Percentiles rank a stretch among this genome's conserved stretches.
Conservation (phyloP, 2,888 invertebrate species). For the Ephialtes manifestator region DNA sequence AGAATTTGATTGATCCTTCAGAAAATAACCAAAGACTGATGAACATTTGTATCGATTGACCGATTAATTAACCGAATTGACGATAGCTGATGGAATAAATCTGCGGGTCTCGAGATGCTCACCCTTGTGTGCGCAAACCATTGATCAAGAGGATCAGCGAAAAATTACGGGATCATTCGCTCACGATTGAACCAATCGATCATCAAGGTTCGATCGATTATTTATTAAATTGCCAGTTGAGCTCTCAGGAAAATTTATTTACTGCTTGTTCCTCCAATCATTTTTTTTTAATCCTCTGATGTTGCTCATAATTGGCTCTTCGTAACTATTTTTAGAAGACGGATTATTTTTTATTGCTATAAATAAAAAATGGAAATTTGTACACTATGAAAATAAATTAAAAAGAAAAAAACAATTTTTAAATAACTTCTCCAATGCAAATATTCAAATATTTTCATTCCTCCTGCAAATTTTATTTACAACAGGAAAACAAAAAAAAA, state of each 20-base stretch:
- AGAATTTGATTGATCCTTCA: not conserved
- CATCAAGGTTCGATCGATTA: slow-evolving; percentile 52
- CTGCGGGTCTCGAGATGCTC: not conserved
- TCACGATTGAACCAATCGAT: slow-evolving; percentile 32
- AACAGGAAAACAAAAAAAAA: no score
- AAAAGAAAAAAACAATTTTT: no score
- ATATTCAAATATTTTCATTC: no score
- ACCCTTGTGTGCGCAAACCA: not conserved
- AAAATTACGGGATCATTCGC: slow-evolving; percentile 11
- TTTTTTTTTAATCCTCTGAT: not conserved
- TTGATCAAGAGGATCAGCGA: slow-evolving; percentile 23
- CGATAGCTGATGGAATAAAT: slow-evolving; percentile 31
- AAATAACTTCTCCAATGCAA: no score
- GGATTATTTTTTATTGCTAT: no score
- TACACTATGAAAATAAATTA: no score
- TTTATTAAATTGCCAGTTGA: slow-evolving; percentile 22
- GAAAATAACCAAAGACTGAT: not conserved
- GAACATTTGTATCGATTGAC: slow-evolving; percentile 19
- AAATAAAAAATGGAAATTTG: no score
- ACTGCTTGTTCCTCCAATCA: not conserved
- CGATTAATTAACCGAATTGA: slow-evolving; percentile 28
- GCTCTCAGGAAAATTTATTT: slow-evolving; percentile 40
- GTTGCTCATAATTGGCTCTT: not conserved
- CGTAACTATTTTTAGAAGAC: not conserved
- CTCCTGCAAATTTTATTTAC: no score